A percentile compares a stretch with the other conserved stretches of the same genome.
Conservation (phyloP, 2,888 invertebrate genomes). For the Nymphalis urticae region DNA sequence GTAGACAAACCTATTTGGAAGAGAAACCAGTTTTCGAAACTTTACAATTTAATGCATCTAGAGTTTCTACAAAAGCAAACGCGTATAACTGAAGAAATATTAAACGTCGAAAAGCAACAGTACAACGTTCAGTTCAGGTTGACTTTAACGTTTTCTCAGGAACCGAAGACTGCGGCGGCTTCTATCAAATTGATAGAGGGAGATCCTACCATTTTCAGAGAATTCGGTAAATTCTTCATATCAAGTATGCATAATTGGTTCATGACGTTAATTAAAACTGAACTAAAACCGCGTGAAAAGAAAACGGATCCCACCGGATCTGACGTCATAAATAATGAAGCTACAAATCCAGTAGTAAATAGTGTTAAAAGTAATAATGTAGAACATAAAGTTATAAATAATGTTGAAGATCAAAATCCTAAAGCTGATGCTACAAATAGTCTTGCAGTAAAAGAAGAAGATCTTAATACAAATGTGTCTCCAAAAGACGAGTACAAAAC, state of each 20-base stretch:
- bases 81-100: constrained; percentile 55
- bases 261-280: constrained; percentile 45
- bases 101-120: constrained; percentile 43
- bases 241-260: constrained; percentile 54
- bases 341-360: neutral
- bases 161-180: constrained; percentile 45
- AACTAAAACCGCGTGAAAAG: constrained; percentile 33
- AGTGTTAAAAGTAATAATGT: neutral
- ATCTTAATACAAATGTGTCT: neutral
- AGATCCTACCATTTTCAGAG: constrained; percentile 49
- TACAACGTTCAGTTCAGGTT: constrained; percentile 52
- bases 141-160: constrained; percentile 45
- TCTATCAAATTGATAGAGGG: constrained; percentile 46
- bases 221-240: constrained; percentile 59
- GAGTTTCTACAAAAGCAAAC: constrained; percentile 51
- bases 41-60: constrained; percentile 40
- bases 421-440: neutral
- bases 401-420: neutral
- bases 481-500: constrained; percentile 5
- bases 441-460: neutral
- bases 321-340: neutral
- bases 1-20: constrained; percentile 59
- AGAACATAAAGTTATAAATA: neutral
- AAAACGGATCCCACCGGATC: neutral
- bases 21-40: constrained; percentile 48